These are phyloP conservation scores for Podabrus alpinus DNA, from an alignment of 2,888 invertebrate species.

Conservation along the genomic window DNA sequence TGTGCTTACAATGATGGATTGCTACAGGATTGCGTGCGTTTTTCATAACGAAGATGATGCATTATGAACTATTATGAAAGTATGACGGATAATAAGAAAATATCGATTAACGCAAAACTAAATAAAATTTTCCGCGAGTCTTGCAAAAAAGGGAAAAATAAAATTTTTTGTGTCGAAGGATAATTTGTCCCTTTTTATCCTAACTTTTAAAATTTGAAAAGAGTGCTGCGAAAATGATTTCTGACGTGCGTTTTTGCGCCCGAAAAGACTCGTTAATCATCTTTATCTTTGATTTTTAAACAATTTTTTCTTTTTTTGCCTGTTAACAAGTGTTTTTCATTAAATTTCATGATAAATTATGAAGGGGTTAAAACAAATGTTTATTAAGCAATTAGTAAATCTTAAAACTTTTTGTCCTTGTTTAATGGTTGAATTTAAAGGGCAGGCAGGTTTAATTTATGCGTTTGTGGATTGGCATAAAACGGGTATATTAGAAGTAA, in stretches of 20 bases:
- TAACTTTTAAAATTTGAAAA: neutral
- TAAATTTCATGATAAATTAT: neutral
- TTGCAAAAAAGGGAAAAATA: neutral
- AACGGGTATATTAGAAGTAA: constrained; percentile 8
- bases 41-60: constrained; percentile 16
- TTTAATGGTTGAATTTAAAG: neutral
- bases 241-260: neutral
- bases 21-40: constrained; percentile 10
- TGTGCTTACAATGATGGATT: constrained; percentile 17
- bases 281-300: constrained; percentile 1
- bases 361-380: neutral
- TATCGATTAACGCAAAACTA: neutral
- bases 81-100: neutral
- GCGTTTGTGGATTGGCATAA: neutral
- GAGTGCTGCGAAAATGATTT: neutral
- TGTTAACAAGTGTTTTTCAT: constrained; percentile 4
- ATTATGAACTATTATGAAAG: constrained; percentile 13
- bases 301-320: neutral
- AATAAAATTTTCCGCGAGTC: neutral
- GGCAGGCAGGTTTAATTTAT: neutral
- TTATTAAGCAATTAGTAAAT: neutral
- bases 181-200: neutral
- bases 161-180: neutral
- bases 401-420: neutral
- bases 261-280: neutral